phyloP scores from a whole-genome alignment of 2,888 invertebrate species.

The Acanthopleura granulata region DNA sequence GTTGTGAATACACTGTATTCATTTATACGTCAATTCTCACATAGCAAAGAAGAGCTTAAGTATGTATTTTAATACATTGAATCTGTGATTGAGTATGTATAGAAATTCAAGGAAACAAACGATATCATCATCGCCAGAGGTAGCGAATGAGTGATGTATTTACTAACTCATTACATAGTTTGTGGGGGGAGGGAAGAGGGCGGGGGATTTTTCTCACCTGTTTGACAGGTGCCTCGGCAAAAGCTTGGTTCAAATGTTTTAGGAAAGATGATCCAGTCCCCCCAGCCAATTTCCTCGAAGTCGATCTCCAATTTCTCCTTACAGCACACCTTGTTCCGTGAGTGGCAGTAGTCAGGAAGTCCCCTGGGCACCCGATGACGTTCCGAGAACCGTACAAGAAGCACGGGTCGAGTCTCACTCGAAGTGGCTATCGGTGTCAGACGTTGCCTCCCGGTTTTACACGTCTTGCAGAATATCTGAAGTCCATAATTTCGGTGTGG shows the following conservation, averaged over 20 bases:
- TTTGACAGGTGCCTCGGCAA: neutral
- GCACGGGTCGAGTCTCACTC: neutral
- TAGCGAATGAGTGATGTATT: too few species aligned
- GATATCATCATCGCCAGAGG: too few species aligned
- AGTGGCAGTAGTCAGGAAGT: neutral
- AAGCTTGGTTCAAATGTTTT: slow-evolving; percentile 66
- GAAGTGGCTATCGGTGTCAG: neutral
- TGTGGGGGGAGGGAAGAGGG: neutral
- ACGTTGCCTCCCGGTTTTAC: slow-evolving; percentile 19
- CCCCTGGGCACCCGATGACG: neutral
- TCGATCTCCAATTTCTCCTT: slow-evolving; percentile 66
- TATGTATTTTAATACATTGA: too few species aligned
- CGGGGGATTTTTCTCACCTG: neutral
- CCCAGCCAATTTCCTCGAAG: slow-evolving; percentile 71
- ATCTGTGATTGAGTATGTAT: too few species aligned
- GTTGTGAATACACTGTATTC: too few species aligned
- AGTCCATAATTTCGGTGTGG: slow-evolving; percentile 44
- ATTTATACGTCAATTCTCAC: too few species aligned
- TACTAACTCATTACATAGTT: too few species aligned
- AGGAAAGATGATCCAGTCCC: slow-evolving; percentile 71
- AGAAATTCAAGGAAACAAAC: too few species aligned
- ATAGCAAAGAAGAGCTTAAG: too few species aligned
- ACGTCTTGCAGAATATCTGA: slow-evolving; percentile 49
- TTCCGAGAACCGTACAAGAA: neutral
- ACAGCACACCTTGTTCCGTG: slow-evolving; percentile 47